A percentile compares a stretch with the other conserved stretches of the same genome.
Evolutionary conservation across 2,797 vertebrate species (phyloP).

Genomic region (Scyliorhinus canicula): DNA sequence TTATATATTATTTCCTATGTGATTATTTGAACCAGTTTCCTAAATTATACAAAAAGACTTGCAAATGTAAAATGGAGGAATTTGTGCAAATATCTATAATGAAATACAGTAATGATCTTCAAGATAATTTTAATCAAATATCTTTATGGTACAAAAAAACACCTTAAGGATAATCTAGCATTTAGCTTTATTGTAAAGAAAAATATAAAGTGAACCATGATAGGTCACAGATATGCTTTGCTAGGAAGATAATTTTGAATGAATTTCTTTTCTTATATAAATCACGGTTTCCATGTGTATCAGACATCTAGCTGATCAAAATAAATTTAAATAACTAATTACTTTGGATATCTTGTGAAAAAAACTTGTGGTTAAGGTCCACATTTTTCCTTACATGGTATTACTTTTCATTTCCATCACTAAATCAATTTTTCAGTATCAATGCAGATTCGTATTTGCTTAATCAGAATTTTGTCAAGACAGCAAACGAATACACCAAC

Average conservation of each 20-base stretch:
- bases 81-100: neutral
- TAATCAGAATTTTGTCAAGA: neutral
- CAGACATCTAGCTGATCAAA: neutral
- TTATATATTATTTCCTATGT: neutral
- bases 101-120: neutral
- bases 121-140: neutral
- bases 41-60: neutral
- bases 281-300: neutral
- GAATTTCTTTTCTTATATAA: neutral
- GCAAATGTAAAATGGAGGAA: neutral
- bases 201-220: neutral
- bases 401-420: neutral
- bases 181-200: neutral
- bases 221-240: neutral
- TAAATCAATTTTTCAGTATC: neutral
- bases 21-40: neutral
- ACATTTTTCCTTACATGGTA: neutral
- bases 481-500: neutral
- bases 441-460: neutral
- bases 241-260: neutral
- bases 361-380: neutral
- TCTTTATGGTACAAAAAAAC: neutral
- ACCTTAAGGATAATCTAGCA: neutral
- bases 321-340: neutral
- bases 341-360: neutral